phyloP scores from a whole-genome alignment of 2,888 invertebrate genomes.

The Cheilosia impressa region DNA sequence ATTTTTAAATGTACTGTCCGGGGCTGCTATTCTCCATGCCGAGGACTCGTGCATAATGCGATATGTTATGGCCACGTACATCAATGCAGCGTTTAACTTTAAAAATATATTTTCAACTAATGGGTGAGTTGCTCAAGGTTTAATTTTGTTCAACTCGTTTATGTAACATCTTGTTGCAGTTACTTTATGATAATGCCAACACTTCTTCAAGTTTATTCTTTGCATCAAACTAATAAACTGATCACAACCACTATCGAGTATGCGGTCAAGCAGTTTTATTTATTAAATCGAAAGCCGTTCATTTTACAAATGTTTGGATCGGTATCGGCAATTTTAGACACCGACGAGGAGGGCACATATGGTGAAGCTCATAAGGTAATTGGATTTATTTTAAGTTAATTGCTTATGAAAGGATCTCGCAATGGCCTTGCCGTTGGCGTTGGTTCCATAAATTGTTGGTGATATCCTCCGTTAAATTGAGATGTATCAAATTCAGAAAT shows the following conservation, averaged over 20 bases:
- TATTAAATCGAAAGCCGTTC: slow-evolving; percentile 98
- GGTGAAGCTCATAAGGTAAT: slow-evolving; percentile 95
- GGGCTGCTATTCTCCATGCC: slow-evolving; percentile 97
- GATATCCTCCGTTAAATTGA: no score
- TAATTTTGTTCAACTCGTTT: neutral
- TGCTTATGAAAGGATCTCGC: no score
- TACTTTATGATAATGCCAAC: slow-evolving; percentile 99
- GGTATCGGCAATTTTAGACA: slow-evolving; percentile 97
- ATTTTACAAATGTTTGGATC: slow-evolving; percentile 99
- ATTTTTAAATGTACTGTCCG: slow-evolving; percentile 98
- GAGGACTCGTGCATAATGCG: slow-evolving; percentile 98
- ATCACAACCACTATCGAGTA: slow-evolving; percentile 98
- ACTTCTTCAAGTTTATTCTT: slow-evolving; percentile 96
- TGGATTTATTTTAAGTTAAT: neutral
- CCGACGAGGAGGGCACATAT: slow-evolving; percentile 92
- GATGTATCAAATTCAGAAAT: no score
- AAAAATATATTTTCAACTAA: slow-evolving; percentile 99
- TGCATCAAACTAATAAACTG: slow-evolving; percentile 98
- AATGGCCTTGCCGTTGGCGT: no score
- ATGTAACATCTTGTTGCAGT: slow-evolving; percentile 83
- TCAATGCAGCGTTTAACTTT: slow-evolving; percentile 98
- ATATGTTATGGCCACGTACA: slow-evolving; percentile 98
- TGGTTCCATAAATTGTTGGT: no score
- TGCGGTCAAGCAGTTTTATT: slow-evolving; percentile 98
- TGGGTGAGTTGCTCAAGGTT: slow-evolving; percentile 85